phyloP scores from a whole-genome alignment of 1,140 invertebrate species.

The Trichogramma pretiosum region DNA sequence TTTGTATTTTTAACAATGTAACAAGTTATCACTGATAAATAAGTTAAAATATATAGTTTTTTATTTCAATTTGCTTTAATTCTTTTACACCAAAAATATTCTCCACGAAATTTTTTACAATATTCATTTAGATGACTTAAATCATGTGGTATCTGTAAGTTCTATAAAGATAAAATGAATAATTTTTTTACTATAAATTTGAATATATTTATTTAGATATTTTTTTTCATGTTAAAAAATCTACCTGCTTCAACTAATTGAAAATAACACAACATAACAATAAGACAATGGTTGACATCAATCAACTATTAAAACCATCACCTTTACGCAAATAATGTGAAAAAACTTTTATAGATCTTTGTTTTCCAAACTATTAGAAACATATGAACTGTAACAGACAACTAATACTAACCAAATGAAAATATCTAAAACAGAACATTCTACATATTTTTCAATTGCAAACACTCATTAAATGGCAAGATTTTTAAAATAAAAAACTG shows the following conservation, averaged over 20 bases:
- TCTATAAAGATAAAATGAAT: too few relatives aligned
- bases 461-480: slow-evolving; percentile 18
- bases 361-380: slow-evolving; percentile 3
- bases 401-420: slow-evolving; percentile 10
- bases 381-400: slow-evolving; percentile 6
- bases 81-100: slow-evolving; percentile 28
- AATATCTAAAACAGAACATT: slow-evolving; percentile 13
- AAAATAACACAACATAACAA: slow-evolving; percentile 17
- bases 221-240: slow-evolving; percentile 13
- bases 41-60: too few relatives aligned
- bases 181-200: too few relatives aligned
- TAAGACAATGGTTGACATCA: slow-evolving; percentile 3
- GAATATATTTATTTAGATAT: too few relatives aligned
- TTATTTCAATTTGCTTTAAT: too few relatives aligned
- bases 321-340: slow-evolving; percentile 15
- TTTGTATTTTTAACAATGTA: too few relatives aligned
- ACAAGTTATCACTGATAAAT: too few relatives aligned
- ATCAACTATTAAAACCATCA: slow-evolving; percentile 14
- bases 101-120: slow-evolving; percentile 20
- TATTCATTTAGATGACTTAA: slow-evolving; percentile 18
- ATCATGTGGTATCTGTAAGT: too few relatives aligned
- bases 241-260: too few relatives aligned
- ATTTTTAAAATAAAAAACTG: slow-evolving; percentile 14
- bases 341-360: slow-evolving; percentile 9
- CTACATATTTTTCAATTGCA: slow-evolving; percentile 9